These are phyloP conservation scores for Hipparchia sbordonii DNA, from an alignment of 2,888 invertebrate species.

Conservation along the genomic window DNA sequence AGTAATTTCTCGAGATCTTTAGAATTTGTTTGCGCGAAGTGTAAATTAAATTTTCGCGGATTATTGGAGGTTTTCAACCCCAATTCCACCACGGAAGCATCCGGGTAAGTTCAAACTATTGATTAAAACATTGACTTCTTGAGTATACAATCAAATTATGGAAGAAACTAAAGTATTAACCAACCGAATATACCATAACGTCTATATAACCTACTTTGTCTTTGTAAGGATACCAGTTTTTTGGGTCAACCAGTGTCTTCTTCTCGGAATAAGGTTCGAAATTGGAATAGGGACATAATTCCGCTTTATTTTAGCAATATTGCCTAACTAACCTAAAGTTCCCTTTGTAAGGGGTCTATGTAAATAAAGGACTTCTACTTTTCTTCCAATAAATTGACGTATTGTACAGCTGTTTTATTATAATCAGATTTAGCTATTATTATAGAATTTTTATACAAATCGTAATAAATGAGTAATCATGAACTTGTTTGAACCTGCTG, in stretches of 20 bases:
- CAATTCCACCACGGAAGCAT: constrained; percentile 74
- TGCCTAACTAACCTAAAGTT: neutral
- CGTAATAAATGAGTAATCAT: neutral
- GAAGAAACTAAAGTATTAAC: constrained; percentile 34
- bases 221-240: constrained; percentile 47
- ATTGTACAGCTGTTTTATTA: constrained; percentile 11
- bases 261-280: constrained; percentile 3
- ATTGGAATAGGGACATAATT: neutral
- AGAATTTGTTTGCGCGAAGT: constrained; percentile 61
- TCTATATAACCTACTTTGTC: constrained; percentile 41
- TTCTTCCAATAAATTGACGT: neutral
- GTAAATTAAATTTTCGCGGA: constrained; percentile 59
- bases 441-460: neutral
- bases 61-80: constrained; percentile 62
- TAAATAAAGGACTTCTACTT: neutral
- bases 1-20: constrained; percentile 68
- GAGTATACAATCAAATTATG: constrained; percentile 11
- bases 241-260: constrained; percentile 67
- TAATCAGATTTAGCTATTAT: neutral
- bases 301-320: neutral
- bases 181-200: constrained; percentile 39
- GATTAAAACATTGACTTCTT: constrained; percentile 37
- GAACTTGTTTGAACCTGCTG: constrained; percentile 6
- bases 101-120: constrained; percentile 69
- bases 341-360: neutral